Evolutionary conservation across 2,888 invertebrate genomes (phyloP), one percentile per base, ranked within the genome.

Genomic region (Spialia ferax): DNA sequence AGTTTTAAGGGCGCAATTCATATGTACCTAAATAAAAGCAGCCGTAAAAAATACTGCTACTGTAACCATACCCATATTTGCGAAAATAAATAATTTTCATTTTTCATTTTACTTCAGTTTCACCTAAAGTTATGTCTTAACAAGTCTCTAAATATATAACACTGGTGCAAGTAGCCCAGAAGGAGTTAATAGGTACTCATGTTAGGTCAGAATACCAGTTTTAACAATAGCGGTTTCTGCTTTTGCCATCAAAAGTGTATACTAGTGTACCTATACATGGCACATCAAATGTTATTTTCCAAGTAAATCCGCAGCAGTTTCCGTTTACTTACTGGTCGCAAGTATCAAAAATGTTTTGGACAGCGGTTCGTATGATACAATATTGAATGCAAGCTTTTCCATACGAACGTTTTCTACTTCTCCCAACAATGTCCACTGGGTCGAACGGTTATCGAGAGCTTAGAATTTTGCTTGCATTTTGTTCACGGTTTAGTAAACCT

Each of bases 381-480:
- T 15, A 15, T 42, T 42, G 42, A 15, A 15, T 42, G 42, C 15
- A 42, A 13, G 1, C 15, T 15, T 42, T 42, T 42, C 15, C 15
- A 42, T 15, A 15, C 15, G 8, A 42, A 42, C 15, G 42, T 15
- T 42, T 42, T 15, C 42, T 42, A 8, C 29, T 42, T 15, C 1
- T 18, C 7, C 2, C 1, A 15, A 15, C 45, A 8, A 2, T 45
- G 18, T 45, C 8, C 45, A 18, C 45, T 45, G 45, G 18, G 18
- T n/a, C 18, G 8, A 45, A 15, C 45, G 18, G 18, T 18, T 45
- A 45, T 45, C 18, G 18, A 8, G 7, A 45, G 45, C 45, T 38
- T 38, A 38, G 38, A 38, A 38, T n/a, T 38, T 38, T 38, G 38
- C n/a, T n/a, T n/a, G 38, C n/a, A n/a, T n/a, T 38, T 38, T 38